phyloP scores from a whole-genome alignment of 2,113 vertebrate species.

The Probosciger aterrimus region DNA sequence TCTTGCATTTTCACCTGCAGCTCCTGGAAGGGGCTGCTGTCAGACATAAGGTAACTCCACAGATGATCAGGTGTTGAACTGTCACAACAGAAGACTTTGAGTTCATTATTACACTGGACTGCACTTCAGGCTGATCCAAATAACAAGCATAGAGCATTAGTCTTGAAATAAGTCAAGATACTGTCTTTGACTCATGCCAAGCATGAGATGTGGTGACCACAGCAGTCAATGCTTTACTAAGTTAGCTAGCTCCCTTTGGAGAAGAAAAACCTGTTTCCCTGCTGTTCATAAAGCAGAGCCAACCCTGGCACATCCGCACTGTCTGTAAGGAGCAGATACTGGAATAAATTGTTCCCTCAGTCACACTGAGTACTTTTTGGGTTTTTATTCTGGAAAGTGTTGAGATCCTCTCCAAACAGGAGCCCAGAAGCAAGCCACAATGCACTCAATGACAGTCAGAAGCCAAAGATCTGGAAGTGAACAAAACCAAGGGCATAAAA shows the following conservation, averaged over 20 bases:
- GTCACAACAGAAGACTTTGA: not conserved
- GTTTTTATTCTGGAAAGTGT: not conserved
- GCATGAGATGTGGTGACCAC: accelerated
- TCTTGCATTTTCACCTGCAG: not conserved
- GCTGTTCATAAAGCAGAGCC: not conserved
- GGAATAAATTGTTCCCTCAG: not conserved
- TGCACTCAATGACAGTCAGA: not conserved
- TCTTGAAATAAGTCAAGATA: not conserved
- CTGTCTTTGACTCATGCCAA: accelerated
- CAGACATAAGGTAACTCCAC: not conserved
- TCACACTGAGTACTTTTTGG: not conserved
- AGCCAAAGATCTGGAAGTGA: not conserved
- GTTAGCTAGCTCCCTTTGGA: not conserved
- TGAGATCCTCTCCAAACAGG: not conserved
- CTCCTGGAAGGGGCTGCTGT: not conserved
- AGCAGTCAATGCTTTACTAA: not conserved
- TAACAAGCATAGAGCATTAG: not conserved
- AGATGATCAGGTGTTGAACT: not conserved
- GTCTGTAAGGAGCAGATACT: not conserved
- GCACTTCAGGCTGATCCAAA: not conserved
- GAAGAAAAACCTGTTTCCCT: not conserved
- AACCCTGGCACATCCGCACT: not conserved
- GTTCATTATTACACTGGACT: not conserved
- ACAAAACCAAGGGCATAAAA: not conserved
- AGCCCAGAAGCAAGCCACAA: not conserved